A percentile compares a stretch with the other conserved stretches of the same genome.
Evolutionary conservation across 2,888 invertebrate genomes (phyloP).

Genomic region (Drosophila robusta): DNA sequence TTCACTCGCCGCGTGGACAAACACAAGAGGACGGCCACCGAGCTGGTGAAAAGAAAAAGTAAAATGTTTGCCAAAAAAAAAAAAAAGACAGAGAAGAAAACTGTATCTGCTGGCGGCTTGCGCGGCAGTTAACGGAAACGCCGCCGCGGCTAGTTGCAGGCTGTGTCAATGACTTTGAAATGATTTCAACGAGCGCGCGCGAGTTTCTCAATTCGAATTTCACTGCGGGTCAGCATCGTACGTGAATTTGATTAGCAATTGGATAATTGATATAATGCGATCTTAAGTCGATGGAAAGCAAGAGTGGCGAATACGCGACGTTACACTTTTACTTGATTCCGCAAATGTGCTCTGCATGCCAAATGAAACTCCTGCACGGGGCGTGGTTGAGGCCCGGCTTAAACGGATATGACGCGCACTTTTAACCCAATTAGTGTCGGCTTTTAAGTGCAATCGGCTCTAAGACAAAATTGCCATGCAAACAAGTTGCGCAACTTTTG

Average conservation of each 20-base stretch:
- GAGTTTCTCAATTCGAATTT: conserved; percentile 70
- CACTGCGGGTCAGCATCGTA: conserved; percentile 65
- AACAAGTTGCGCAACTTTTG: conserved; percentile 66
- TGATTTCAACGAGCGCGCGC: conserved; percentile 64
- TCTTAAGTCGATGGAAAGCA: conserved; percentile 55
- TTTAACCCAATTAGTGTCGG: conserved; percentile 46
- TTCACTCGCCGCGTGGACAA: conserved; percentile 50
- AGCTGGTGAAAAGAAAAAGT: conserved; percentile 69
- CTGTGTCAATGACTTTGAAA: conserved; percentile 79
- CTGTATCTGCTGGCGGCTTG: conserved; percentile 32
- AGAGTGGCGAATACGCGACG: conserved; percentile 14
- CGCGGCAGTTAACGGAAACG: conserved; percentile 43
- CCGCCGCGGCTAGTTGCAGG: conserved; percentile 14
- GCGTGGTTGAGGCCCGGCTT: background rate
- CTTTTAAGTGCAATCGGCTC: background rate
- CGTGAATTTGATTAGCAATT: conserved; percentile 76
- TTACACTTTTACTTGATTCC: conserved; percentile 26
- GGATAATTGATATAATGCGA: conserved; percentile 77
- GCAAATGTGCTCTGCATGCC: background rate
- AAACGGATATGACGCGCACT: conserved; percentile 33
- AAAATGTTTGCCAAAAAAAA: conserved; percentile 71
- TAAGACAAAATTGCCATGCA: conserved; percentile 3
- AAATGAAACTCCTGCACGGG: conserved; percentile 5
- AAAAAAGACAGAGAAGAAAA: conserved; percentile 32
- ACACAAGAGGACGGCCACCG: conserved; percentile 5